Evolutionary conservation across 2,113 vertebrate genomes (phyloP), one percentile per base, ranked within the genome.

Genomic region (Chauna torquata): DNA sequence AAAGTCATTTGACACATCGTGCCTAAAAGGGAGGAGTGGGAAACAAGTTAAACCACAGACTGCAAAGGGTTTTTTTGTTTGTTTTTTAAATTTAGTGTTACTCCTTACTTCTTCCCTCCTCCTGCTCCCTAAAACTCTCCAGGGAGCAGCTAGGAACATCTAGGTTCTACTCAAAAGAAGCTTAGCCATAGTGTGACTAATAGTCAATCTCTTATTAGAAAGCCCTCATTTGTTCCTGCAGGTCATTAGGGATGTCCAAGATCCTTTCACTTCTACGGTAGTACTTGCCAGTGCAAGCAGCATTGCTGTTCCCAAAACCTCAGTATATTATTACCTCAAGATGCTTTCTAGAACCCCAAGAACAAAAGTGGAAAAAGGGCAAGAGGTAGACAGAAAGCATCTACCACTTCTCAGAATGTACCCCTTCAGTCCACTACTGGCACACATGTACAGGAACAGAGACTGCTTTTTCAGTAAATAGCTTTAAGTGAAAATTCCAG

Each of bases 1-100:
- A 98, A 99, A 99, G 97, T 99, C 98, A 97, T 98, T 99, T 87
- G 98, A 98, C 23, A 99, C 99, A 88, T 99, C 98, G 1, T 99
- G 97, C 96, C 99, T 99, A 95, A 54, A 97, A 97, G 61, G 47
- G 65, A 85, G 75, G 44, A 94, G 68, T 30, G 6, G 12, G 1
- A 59, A 91, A 88, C 76, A 59, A 45, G 20, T 86, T 82, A 76
- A 80, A 89, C 16, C 17, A 71, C 14, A 47, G 24, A 66, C 25
- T 30, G 28, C 62, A 66, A 14, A 68, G 18, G 47, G 3, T 52
- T 32, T 71, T 19, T 3, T 38, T 12, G 40, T 36, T 24, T 64
- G 42, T 42, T 34, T 62, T 28, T 87, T 38, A 14, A 24, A 86
- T n/a, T n/a, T 12, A 52, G 50, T 14, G 3, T 55, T 28, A 25